These are phyloP conservation scores for Toxonevra muliebris DNA, from an alignment of 2,888 invertebrate genomes.

Conservation along the genomic window DNA sequence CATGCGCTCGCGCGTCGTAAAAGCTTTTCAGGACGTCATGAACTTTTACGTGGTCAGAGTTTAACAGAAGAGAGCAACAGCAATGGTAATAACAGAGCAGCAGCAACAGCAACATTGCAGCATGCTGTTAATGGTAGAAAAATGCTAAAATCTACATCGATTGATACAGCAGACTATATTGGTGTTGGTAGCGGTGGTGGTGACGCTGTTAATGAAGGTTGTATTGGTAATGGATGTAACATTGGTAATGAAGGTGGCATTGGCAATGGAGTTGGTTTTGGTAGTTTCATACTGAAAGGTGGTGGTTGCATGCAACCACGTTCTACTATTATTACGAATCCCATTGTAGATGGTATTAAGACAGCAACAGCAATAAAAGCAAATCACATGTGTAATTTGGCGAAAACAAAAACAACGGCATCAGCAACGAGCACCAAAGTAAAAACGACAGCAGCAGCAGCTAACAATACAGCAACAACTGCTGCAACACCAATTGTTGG, in stretches of 20 bases:
- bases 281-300: too few relatives aligned
- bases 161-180: constrained; percentile 42
- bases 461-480: constrained; percentile 14
- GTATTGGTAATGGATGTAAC: too few relatives aligned
- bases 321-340: constrained; percentile 27
- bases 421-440: constrained; percentile 11
- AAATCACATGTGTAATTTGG: constrained; percentile 44
- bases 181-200: background rate
- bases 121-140: constrained; percentile 7
- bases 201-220: background rate
- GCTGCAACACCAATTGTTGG: constrained; percentile 15
- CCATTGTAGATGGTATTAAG: constrained; percentile 27
- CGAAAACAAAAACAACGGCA: constrained; percentile 18
- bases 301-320: background rate
- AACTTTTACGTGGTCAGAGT: constrained; percentile 25
- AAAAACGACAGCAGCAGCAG: constrained; percentile 1
- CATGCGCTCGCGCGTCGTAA: constrained; percentile 50
- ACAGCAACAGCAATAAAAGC: constrained; percentile 26
- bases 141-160: constrained; percentile 49
- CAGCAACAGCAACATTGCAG: constrained; percentile 17
- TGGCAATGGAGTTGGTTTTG: too few relatives aligned
- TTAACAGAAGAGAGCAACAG: constrained; percentile 26
- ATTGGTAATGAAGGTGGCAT: too few relatives aligned
- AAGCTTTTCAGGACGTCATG: constrained; percentile 53
- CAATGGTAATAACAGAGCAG: constrained; percentile 36